phyloP scores from a whole-genome alignment of 2,797 vertebrate genomes.

The Lepus townsendii region DNA sequence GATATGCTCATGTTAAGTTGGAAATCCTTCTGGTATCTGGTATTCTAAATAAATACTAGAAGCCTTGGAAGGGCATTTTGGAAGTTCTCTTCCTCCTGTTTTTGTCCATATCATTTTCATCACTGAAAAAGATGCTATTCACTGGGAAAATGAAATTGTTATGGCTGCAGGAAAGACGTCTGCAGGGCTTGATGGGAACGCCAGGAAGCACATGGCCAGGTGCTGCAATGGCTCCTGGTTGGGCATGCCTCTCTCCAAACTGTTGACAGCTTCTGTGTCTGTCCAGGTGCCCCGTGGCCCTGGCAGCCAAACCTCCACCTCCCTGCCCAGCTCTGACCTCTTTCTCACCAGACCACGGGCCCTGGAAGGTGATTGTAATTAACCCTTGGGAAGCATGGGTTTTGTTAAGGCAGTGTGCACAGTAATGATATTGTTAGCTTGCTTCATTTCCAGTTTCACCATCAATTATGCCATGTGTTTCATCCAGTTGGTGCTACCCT shows the following conservation, averaged over 20 bases:
- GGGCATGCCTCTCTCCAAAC: conserved; percentile 79
- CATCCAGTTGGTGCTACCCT: conserved; percentile 93
- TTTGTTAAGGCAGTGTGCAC: conserved; percentile 86
- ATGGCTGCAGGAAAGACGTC: conserved; percentile 66
- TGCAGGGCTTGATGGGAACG: conserved; percentile 71
- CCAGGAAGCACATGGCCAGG: conserved; percentile 79
- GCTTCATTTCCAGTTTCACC: conserved; percentile 91
- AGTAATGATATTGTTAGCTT: conserved; percentile 90
- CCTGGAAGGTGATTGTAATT: conserved; percentile 85
- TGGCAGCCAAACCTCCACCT: conserved; percentile 80
- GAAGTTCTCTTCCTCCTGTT: conserved; percentile 1
- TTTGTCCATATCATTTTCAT: conserved; percentile 46
- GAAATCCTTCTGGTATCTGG: conserved; percentile 66
- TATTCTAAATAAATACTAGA: conserved; percentile 69
- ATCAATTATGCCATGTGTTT: conserved; percentile 93
- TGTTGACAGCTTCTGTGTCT: conserved; percentile 77
- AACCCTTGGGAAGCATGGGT: conserved; percentile 87
- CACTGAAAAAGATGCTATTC: conserved; percentile 69
- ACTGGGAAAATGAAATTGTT: conserved; percentile 78
- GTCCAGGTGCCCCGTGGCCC: conserved; percentile 83
- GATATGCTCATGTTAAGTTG: conserved; percentile 31
- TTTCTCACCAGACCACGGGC: conserved; percentile 77
- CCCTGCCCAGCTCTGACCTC: conserved; percentile 78
- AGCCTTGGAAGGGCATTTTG: conserved; percentile 73
- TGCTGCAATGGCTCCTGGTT: conserved; percentile 80